Base-by-base conservation (phyloP, 2,888 invertebrate genomes). In the Xylocampa areola region DNA sequence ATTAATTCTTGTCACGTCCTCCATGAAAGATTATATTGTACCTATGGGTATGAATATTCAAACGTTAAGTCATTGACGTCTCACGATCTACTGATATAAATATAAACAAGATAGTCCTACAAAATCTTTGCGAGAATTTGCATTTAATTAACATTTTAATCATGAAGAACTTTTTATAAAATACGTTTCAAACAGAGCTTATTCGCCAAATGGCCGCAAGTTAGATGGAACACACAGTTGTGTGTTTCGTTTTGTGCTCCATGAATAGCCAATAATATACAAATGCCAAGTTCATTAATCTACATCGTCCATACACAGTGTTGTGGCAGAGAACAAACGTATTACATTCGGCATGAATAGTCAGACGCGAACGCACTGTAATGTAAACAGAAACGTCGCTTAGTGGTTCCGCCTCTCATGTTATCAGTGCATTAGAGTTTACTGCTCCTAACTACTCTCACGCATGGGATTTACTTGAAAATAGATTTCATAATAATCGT, bases 11-110 rank as follows among this genome's bases (percentile, higher is more conserved):
- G 76, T 76, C 85, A 85, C 86, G 85, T 82, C 67, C 55, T 47
- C 39, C 54, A 33, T 54, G 55, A 58, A 77, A 81, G 77, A 79
- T 76, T 80, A 80, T 79, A 68, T 68, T 71, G 61, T 73, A 76
- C 64, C 65, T 75, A 73, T 66, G 75, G 55, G 72, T 70, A 86
- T 87, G 85, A 88, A 88, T 88, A 88, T 88, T 86, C 84, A 85
- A 73, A 73, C 48, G 44, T 39, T 55, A 72, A 64, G 62, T 59
- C 69, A 63, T 55, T 63, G 66, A 53, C 69, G 55, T 63, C 60
- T 48, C 57, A 45, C 37, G 45, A 63, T 72, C 49, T 40, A 49
- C 57, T 61, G 41, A 62, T 59, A 60, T 52, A 73, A 60, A 67
- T 49, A 62, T 58, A 68, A 57, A 74, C 58, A 53, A 72, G 45